These are phyloP conservation scores for Amphiduros pacificus DNA, from an alignment of 2,888 invertebrate species.

Conservation along the genomic window DNA sequence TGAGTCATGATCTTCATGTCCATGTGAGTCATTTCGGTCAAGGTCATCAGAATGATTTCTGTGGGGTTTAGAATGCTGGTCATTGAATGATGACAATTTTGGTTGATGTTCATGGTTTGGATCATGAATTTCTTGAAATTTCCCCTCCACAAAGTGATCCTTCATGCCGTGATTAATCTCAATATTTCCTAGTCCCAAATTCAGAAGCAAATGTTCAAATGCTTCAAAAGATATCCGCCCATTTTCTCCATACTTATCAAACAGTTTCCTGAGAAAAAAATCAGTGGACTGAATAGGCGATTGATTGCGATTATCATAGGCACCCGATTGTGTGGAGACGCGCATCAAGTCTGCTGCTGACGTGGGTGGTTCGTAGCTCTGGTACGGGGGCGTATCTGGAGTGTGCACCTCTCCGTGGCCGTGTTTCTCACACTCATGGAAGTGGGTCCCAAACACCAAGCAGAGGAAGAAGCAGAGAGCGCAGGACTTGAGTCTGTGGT, in stretches of 20 bases:
- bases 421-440: too few species aligned
- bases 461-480: too few species aligned
- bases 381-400: too few species aligned
- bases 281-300: not conserved
- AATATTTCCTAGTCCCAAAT: slow-evolving; percentile 65
- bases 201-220: slow-evolving; percentile 71
- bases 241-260: slow-evolving; percentile 66
- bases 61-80: too few species aligned
- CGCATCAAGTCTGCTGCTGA: too few species aligned
- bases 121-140: slow-evolving; percentile 13
- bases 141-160: slow-evolving; percentile 51
- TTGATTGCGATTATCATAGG: too few species aligned
- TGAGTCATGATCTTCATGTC: not conserved
- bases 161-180: slow-evolving; percentile 62
- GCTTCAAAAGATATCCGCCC: slow-evolving; percentile 69
- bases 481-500: too few species aligned
- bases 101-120: not conserved
- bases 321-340: too few species aligned
- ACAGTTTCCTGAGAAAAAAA: slow-evolving; percentile 66
- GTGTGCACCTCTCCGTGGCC: too few species aligned
- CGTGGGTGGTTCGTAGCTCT: too few species aligned
- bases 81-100: not conserved
- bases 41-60: too few species aligned
- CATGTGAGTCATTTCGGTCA: not conserved
- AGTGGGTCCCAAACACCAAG: too few species aligned